Evolutionary conservation across 2,888 invertebrate species (phyloP).

Genomic region (Drosophila mercatorum): DNA sequence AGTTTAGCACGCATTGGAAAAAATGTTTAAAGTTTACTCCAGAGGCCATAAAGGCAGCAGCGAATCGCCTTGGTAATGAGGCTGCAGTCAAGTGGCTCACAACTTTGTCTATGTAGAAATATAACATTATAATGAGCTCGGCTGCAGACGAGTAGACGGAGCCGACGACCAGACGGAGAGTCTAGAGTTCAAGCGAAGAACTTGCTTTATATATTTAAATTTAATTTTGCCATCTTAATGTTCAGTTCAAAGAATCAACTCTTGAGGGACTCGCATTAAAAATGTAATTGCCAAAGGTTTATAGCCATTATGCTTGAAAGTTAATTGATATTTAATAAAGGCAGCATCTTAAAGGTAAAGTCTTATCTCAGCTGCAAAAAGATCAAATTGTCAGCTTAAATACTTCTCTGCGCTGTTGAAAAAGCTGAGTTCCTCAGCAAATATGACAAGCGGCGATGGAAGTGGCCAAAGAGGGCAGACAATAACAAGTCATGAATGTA

Average conservation of each 20-base stretch:
- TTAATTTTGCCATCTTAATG: background rate
- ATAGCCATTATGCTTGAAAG: background rate
- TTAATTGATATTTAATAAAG: background rate
- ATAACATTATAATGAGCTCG: slow-evolving; percentile 9
- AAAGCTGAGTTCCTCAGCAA: slow-evolving; percentile 11
- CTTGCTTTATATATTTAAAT: background rate
- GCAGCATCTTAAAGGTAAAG: background rate
- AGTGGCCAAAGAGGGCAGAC: slow-evolving; percentile 9
- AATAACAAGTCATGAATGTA: background rate
- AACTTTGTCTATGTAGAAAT: slow-evolving; percentile 1
- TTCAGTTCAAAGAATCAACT: background rate
- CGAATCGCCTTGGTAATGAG: slow-evolving; percentile 3
- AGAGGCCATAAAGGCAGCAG: background rate
- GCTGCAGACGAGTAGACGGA: background rate
- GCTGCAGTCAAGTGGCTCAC: background rate
- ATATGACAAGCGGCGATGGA: slow-evolving; percentile 1
- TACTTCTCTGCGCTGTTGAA: background rate
- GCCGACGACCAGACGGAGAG: too few species aligned
- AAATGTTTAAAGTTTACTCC: background rate
- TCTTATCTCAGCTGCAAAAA: slow-evolving; percentile 29
- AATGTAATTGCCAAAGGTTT: background rate
- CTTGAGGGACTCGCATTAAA: background rate
- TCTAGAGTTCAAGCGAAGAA: too few species aligned
- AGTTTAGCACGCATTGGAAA: background rate
- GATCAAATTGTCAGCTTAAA: slow-evolving; percentile 35